These are phyloP conservation scores for Papilio elwesi DNA, from an alignment of 2,888 invertebrate genomes.

Conservation along the genomic window DNA sequence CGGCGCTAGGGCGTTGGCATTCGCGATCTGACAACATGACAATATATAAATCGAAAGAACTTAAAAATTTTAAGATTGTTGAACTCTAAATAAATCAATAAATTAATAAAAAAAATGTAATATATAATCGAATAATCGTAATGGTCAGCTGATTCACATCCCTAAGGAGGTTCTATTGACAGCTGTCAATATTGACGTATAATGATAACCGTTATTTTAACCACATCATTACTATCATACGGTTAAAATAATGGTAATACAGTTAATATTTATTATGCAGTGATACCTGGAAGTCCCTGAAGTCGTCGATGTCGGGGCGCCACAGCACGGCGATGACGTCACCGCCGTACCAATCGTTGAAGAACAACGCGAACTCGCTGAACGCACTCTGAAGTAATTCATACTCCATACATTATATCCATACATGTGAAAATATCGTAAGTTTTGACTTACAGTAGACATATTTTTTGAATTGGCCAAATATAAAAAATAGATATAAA, in stretches of 20 bases:
- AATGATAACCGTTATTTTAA: background rate
- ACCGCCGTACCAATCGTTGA: slow-evolving; percentile 95
- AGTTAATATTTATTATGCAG: no score
- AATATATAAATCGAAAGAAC: background rate
- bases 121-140: background rate
- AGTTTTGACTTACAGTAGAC: no score
- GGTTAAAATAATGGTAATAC: no score
- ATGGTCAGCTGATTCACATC: background rate
- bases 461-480: no score
- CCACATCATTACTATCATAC: background rate
- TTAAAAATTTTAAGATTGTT: no score
- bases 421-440: slow-evolving; percentile 1
- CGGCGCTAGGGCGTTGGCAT: slow-evolving; percentile 83
- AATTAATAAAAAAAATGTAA: background rate
- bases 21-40: slow-evolving; percentile 75
- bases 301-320: slow-evolving; percentile 87
- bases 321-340: slow-evolving; percentile 92
- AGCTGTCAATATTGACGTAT: background rate
- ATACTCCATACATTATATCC: no score
- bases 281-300: slow-evolving; percentile 89
- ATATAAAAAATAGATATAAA: no score
- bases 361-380: slow-evolving; percentile 92
- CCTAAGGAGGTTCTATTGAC: background rate
- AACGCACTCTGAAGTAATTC: slow-evolving; percentile 85
- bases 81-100: no score